Evolutionary conservation across 2,113 vertebrate genomes (phyloP).

Genomic region (Oreotrochilus melanogaster): DNA sequence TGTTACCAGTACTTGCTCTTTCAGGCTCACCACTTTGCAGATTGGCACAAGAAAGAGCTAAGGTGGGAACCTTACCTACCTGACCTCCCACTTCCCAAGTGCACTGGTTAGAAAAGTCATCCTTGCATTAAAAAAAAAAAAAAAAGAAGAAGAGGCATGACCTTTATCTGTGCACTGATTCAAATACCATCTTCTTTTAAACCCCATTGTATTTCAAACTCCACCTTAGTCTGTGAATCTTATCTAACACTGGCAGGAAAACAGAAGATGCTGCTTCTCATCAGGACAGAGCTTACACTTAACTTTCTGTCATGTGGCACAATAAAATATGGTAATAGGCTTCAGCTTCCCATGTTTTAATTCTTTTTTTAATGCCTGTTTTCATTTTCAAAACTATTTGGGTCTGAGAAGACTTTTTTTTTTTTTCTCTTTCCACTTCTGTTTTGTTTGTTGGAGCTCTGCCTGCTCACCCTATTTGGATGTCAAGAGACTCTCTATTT

Average conservation of each 20-base stretch:
- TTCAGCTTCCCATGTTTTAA: slow-evolving; percentile 56
- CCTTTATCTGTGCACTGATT: background rate
- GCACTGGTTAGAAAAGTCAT: background rate
- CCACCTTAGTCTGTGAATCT: background rate
- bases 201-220: background rate
- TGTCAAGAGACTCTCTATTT: slow-evolving; percentile 55
- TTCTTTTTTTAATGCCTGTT: slow-evolving; percentile 62
- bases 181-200: slow-evolving; percentile 9
- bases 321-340: slow-evolving; percentile 27
- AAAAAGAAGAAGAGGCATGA: background rate
- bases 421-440: slow-evolving; percentile 18
- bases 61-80: background rate
- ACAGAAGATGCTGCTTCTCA: background rate
- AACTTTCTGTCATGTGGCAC: slow-evolving; percentile 31
- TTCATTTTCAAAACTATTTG: slow-evolving; percentile 57
- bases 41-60: background rate
- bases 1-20: background rate
- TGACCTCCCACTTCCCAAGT: background rate
- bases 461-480: slow-evolving; percentile 22
- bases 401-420: slow-evolving; percentile 13
- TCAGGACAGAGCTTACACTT: slow-evolving; percentile 5
- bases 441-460: slow-evolving; percentile 37
- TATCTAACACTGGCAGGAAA: slow-evolving; percentile 18
- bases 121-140: background rate
- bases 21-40: background rate